A percentile compares a stretch with the other conserved stretches of the same genome.
phyloP scores from a whole-genome alignment of 2,113 vertebrate genomes.

The Erythrocercus mccallii region DNA sequence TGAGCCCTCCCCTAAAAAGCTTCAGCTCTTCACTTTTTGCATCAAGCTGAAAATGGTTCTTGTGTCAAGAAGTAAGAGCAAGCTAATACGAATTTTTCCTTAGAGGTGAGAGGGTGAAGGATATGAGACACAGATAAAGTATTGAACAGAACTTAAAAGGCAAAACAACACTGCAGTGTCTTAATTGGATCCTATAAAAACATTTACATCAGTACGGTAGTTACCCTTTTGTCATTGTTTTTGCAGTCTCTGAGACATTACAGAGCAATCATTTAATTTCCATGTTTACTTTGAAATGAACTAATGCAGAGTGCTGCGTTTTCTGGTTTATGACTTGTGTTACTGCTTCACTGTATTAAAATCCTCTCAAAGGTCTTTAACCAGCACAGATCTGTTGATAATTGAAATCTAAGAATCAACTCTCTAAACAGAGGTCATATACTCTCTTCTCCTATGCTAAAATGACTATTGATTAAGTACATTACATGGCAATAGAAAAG shows the following conservation, averaged over 20 bases:
- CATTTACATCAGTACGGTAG: background rate
- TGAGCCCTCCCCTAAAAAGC: background rate
- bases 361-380: background rate
- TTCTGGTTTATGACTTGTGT: background rate
- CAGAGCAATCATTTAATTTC: constrained; percentile 3
- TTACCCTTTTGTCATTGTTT: constrained; percentile 10
- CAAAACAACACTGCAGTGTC: background rate
- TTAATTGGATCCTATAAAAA: constrained; percentile 30
- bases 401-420: background rate
- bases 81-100: background rate
- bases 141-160: background rate
- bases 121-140: background rate
- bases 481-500: background rate
- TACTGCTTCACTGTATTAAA: background rate
- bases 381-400: background rate
- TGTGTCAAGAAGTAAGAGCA: background rate
- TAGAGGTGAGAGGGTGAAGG: background rate
- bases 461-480: background rate
- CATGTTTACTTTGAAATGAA: constrained; percentile 1
- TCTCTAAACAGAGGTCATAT: background rate
- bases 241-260: background rate
- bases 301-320: background rate
- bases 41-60: background rate
- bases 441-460: background rate
- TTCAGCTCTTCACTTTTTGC: background rate